Base-by-base conservation (phyloP, 2,888 invertebrate species). In the Criorhina ranunculi region DNA sequence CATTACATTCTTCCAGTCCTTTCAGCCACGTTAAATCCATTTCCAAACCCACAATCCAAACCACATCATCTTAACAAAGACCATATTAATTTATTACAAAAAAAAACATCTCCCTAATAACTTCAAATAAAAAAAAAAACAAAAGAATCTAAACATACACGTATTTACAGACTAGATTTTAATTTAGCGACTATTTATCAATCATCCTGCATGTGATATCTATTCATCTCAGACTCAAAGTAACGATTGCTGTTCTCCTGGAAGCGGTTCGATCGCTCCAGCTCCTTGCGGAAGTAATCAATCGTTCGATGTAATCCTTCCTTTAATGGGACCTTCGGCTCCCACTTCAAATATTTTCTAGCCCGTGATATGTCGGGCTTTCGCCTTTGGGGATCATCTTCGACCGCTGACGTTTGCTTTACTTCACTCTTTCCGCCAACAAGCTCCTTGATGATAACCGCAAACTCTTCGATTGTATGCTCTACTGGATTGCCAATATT, bases 401-500 rank as follows among this genome's bases (percentile, higher is more conserved):
- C 96, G 57, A 98, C 96, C 4, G 98, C 96, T 17, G 96, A 95
- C 82, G 95, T 94, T 88, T 96, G 95, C 17, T 95, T 93, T 77
- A 99, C 95, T 89, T 95, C 94, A 91, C 98, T 98, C 37, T 95
- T 94, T 33, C 97, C 97, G 11, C 98, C 98, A 90, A 96, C 95
- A 89, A 97, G 93, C 88, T 95, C 94, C 91, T 96, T 96, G 88
- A 98, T 97, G 88, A 97, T 96, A 78, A 94, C 93, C 0, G 97
- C 98, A 91, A 98, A 98, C 92, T 97, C 97, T 93, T 95, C 95
- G 88, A 99, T 99, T 1, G 98, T 97, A 91, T 98, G 97, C 92
- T 99, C 99, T 46, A 98, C 98, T 0, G 99, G 99, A 93, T 99
- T 99, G 44, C 99, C 99, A 83, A 99, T 93, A 92, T 99, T 99